Base-by-base conservation (phyloP, 2,797 vertebrate species). In the Peromyscus melanophrys region DNA sequence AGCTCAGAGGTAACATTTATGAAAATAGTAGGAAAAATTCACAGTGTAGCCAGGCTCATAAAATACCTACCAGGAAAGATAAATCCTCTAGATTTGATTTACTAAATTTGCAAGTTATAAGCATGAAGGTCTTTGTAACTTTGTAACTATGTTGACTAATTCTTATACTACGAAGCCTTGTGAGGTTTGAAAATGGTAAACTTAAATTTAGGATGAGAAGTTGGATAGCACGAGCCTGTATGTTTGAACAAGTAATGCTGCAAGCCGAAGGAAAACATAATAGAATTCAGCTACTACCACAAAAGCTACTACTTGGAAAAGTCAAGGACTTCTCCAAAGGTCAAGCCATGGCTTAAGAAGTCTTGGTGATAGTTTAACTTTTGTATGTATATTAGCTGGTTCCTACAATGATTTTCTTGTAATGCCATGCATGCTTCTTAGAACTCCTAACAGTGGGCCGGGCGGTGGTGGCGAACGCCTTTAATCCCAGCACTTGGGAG, bases 41-140 rank as follows among this genome's bases (percentile, higher is more conserved):
- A 89, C 16, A 71, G 49, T 78, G 37, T 77, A 57, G 16, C 12
- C 86, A 65, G 57, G 75, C 69, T 89, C 57, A 93, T 52, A 34
- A 75, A 78, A 69, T 78, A 88, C 37, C 23, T 80, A 86, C 7
- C 92, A 21, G 25, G 69, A 82, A 69, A 4, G 4, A 1, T 71
- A 0, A 9, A 7, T 21, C 19, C 82, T 90, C 23, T 40, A 37
- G 10, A 85, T 77, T 55, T 95, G 23, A 11, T 67, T 57, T 71
- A 78, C 34, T 69, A 96, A 80, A 94, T 89, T 59, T 86, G 6
- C 19, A 89, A 92, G 73, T 65, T 31, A 43, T 31, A 71, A 92
- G 52, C 57, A 73, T 92, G 11, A 17, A 80, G 11, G 1, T 77
- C 5, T 52, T 85, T 81, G 17, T 94, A 49, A 21, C 1, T 37